Percentiles rank a stretch among this genome's conserved stretches.
Evolutionary conservation across 2,888 invertebrate genomes (phyloP).

Genomic region (Drosophila ezoana): DNA sequence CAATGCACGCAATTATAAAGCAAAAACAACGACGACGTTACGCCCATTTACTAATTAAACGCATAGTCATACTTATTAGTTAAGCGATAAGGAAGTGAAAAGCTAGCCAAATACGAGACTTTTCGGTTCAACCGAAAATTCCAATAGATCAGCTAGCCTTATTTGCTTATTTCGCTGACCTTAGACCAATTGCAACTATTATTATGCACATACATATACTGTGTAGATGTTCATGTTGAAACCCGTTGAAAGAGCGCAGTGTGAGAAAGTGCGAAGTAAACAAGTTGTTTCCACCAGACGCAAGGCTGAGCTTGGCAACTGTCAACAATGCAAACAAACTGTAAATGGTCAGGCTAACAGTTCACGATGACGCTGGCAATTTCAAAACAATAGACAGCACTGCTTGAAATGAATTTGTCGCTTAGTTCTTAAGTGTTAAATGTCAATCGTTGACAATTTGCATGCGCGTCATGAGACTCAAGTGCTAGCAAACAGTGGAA

Average conservation of each 20-base stretch:
- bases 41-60: slow-evolving; percentile 3
- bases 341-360: slow-evolving; percentile 11
- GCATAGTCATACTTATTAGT: not conserved
- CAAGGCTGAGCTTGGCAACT: slow-evolving; percentile 23
- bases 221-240: not conserved
- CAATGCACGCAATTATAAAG: not conserved
- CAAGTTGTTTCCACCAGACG: slow-evolving; percentile 15
- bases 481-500: slow-evolving; percentile 12
- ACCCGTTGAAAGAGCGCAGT: slow-evolving; percentile 15
- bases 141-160: slow-evolving; percentile 1
- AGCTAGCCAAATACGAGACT: slow-evolving; percentile 1
- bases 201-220: not conserved
- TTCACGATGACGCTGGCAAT: slow-evolving; percentile 1
- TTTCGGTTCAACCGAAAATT: not conserved
- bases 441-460: not conserved
- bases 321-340: slow-evolving; percentile 21
- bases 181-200: slow-evolving; percentile 19
- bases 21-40: not conserved
- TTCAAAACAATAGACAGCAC: not conserved
- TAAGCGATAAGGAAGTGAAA: slow-evolving; percentile 15
- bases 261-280: slow-evolving; percentile 22
- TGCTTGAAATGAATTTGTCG: slow-evolving; percentile 7
- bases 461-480: slow-evolving; percentile 8
- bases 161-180: slow-evolving; percentile 13
- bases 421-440: slow-evolving; percentile 7